Percentiles rank a stretch among this genome's conserved stretches.
Conservation (phyloP, 2,113 vertebrate genomes). For the western clawed frog (Xenopus tropicalis) region DNA sequence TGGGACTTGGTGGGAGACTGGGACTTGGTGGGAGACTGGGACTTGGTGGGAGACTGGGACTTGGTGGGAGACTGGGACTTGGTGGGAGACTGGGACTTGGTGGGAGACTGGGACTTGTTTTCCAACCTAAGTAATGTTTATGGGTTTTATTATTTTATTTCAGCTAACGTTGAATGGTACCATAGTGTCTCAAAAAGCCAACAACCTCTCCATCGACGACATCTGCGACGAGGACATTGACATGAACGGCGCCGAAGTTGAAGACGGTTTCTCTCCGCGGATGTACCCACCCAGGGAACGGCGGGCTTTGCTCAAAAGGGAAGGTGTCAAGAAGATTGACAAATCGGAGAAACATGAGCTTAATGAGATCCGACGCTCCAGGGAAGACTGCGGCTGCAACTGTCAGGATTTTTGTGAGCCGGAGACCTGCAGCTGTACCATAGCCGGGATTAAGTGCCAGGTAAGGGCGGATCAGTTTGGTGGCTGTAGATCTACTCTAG, state of each 20-base stretch:
- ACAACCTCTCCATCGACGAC: slow-evolving; percentile 80
- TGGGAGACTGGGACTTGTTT: too few relatives aligned
- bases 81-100: too few relatives aligned
- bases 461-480: slow-evolving; percentile 55
- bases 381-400: slow-evolving; percentile 89
- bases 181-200: slow-evolving; percentile 75
- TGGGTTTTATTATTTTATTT: too few relatives aligned
- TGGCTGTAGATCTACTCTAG: too few relatives aligned
- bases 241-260: slow-evolving; percentile 65
- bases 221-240: slow-evolving; percentile 79
- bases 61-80: too few relatives aligned
- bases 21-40: too few relatives aligned
- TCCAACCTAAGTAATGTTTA: too few relatives aligned
- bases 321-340: slow-evolving; percentile 89
- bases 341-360: slow-evolving; percentile 90
- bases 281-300: slow-evolving; percentile 83
- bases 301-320: slow-evolving; percentile 77
- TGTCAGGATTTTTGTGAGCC: slow-evolving; percentile 91
- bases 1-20: too few relatives aligned
- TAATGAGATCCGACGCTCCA: slow-evolving; percentile 80
- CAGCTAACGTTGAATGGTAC: slow-evolving; percentile 84
- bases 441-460: slow-evolving; percentile 96
- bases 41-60: too few relatives aligned
- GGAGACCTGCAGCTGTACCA: slow-evolving; percentile 88
- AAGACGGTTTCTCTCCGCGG: slow-evolving; percentile 82